Percentiles rank a stretch among this genome's conserved stretches.
phyloP scores from a whole-genome alignment of 2,888 invertebrate genomes.

The Noctua fimbriata region DNA sequence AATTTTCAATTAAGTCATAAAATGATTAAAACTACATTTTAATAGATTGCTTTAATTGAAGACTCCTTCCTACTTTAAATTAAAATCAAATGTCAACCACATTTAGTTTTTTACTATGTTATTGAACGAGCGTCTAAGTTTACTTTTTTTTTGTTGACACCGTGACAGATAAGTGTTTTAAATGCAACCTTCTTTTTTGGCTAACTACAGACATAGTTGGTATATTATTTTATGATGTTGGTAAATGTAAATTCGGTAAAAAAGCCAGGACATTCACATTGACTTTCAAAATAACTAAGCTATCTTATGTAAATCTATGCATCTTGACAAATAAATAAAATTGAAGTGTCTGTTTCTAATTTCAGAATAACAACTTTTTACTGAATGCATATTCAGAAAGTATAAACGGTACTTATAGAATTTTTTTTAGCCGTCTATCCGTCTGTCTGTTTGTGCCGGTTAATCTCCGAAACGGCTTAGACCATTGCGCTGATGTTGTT shows the following conservation, averaged over 20 bases:
- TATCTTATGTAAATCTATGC: too few species aligned
- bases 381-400: too few species aligned
- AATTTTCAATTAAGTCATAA: neutral
- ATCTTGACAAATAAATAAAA: too few species aligned
- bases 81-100: slow-evolving; percentile 17
- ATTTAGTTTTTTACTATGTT: slow-evolving; percentile 12
- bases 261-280: neutral
- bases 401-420: too few species aligned
- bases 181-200: neutral
- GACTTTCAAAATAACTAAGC: neutral
- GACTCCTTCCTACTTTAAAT: slow-evolving; percentile 13
- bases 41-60: neutral
- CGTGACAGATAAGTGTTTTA: neutral
- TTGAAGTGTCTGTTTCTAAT: too few species aligned
- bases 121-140: neutral
- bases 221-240: too few species aligned
- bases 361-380: too few species aligned
- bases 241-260: neutral
- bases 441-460: too few species aligned
- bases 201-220: neutral
- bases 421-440: too few species aligned
- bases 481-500: too few species aligned
- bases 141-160: neutral
- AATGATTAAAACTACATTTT: neutral
- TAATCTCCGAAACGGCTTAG: too few species aligned